A percentile compares a stretch with the other conserved stretches of the same genome.
phyloP scores from a whole-genome alignment of 2,797 vertebrate species.

The Carduelis carduelis region DNA sequence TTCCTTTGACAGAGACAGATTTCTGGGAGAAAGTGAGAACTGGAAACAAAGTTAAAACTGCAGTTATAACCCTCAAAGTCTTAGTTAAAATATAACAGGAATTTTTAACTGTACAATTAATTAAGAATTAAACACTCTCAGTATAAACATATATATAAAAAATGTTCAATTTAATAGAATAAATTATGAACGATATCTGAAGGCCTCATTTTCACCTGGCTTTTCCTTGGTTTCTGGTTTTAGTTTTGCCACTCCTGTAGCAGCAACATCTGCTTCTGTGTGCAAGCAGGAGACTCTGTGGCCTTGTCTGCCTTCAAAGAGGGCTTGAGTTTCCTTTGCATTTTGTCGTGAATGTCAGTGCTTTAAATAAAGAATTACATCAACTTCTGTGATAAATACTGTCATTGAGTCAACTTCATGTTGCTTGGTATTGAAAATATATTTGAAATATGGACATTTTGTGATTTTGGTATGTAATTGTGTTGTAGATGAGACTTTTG shows the following conservation, averaged over 20 bases:
- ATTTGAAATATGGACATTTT: neutral
- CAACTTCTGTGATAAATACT: neutral
- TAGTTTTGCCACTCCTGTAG: neutral
- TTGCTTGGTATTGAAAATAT: neutral
- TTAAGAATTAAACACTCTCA: neutral
- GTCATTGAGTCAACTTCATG: neutral
- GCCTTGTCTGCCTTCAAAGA: neutral
- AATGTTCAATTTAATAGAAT: neutral
- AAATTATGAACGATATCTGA: neutral
- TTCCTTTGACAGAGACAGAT: neutral
- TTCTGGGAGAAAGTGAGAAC: neutral
- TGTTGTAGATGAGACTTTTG: slow-evolving; percentile 8
- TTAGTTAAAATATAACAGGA: neutral
- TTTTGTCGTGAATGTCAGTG: neutral
- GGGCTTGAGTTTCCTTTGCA: neutral
- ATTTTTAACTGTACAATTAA: neutral
- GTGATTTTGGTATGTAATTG: neutral
- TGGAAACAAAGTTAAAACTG: neutral
- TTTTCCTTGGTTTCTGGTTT: neutral
- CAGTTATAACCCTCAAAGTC: neutral
- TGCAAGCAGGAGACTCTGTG: neutral
- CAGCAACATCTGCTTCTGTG: neutral
- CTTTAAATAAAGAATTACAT: neutral
- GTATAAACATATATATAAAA: neutral
- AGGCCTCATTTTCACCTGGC: neutral